These are phyloP conservation scores for Pantherophis alleghaniensis DNA, from an alignment of 2,797 vertebrate species.

Conservation along the genomic window DNA sequence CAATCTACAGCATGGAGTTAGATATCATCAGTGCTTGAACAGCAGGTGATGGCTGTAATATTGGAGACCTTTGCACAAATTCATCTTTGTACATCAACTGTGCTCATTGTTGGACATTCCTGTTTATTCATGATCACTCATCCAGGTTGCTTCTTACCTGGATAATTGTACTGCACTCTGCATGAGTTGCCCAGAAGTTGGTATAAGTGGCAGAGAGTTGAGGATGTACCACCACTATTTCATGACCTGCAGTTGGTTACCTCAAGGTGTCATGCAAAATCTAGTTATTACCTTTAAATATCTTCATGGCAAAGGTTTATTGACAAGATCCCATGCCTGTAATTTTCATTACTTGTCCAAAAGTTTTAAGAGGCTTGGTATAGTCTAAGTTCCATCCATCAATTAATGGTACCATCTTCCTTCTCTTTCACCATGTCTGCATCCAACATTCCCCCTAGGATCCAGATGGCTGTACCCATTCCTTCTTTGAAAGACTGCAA, in stretches of 20 bases:
- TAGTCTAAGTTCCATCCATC: not conserved
- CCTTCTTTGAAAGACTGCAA: not conserved
- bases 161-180: not conserved
- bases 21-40: too few species aligned
- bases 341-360: not conserved
- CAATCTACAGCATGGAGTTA: too few species aligned
- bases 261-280: not conserved
- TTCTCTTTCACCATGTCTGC: too few species aligned
- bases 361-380: not conserved
- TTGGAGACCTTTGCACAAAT: too few species aligned
- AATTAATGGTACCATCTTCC: too few species aligned
- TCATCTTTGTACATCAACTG: too few species aligned
- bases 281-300: not conserved
- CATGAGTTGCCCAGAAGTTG: not conserved
- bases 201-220: not conserved
- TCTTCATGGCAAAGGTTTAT: not conserved
- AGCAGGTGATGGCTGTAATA: too few species aligned
- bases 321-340: not conserved
- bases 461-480: too few species aligned
- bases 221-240: not conserved
- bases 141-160: too few species aligned
- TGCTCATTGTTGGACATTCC: too few species aligned
- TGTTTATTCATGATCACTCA: too few species aligned
- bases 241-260: not conserved
- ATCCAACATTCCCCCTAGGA: too few species aligned